Conservation (phyloP, 2,797 vertebrate species). For the Hybognathus amarus region DNA sequence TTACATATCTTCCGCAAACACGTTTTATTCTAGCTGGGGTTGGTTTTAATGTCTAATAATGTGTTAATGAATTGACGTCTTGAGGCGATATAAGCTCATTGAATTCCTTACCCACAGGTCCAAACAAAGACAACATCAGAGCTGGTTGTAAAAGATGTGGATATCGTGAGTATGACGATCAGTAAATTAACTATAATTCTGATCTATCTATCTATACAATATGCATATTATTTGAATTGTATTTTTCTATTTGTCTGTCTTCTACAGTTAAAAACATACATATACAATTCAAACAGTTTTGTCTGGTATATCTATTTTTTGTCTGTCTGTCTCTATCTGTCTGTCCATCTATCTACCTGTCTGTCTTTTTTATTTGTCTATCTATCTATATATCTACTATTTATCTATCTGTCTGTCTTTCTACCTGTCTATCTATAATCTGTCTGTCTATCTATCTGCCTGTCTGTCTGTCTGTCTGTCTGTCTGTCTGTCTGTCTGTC, state of each 20-base stretch:
- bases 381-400: too few species aligned
- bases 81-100: background rate
- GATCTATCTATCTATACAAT: background rate
- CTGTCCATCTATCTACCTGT: too few species aligned
- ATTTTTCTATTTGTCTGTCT: background rate
- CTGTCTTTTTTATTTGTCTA: background rate
- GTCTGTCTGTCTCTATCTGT: background rate
- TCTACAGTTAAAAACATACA: background rate
- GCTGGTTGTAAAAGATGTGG: conserved; percentile 99
- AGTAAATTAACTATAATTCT: background rate
- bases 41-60: background rate
- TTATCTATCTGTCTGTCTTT: too few species aligned
- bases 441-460: background rate
- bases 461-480: background rate
- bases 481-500: rapidly evolving
- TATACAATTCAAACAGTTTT: background rate
- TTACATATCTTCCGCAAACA: too few species aligned
- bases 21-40: background rate
- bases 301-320: background rate
- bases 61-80: background rate
- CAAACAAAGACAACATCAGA: conserved; percentile 96
- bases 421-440: background rate
- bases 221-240: background rate
- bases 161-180: conserved; percentile 89
- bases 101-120: conserved; percentile 74